Evolutionary conservation across 2,797 vertebrate genomes (phyloP).

Genomic region (Astyanax mexicanus): DNA sequence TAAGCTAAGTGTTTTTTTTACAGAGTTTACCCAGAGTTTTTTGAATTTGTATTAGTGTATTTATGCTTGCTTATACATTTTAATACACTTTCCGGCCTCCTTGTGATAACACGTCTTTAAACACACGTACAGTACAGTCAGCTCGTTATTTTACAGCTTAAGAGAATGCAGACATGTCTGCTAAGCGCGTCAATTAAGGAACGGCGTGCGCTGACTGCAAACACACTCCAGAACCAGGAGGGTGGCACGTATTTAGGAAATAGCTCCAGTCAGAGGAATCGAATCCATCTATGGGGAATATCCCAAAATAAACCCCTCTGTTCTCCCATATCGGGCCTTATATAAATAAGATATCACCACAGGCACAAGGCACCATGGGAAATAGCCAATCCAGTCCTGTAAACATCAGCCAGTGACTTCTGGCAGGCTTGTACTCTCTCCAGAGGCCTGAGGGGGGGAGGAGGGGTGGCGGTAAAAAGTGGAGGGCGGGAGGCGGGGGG

Average conservation of each 20-base stretch:
- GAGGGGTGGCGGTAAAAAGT: too few relatives aligned
- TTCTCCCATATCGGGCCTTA: conserved; percentile 85
- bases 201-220: conserved; percentile 46
- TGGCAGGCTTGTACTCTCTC: conserved; percentile 79
- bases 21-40: not conserved
- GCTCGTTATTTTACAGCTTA: conserved; percentile 27
- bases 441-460: conserved; percentile 43
- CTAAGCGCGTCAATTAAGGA: conserved; percentile 56
- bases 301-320: conserved; percentile 85
- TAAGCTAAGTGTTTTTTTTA: too few relatives aligned
- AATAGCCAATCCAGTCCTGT: conserved; percentile 84
- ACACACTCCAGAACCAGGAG: conserved; percentile 70
- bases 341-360: conserved; percentile 87
- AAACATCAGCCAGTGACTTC: conserved; percentile 85
- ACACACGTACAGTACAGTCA: conserved; percentile 11
- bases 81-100: not conserved
- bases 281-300: conserved; percentile 85
- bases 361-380: conserved; percentile 84
- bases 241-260: conserved; percentile 82
- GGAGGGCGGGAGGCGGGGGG: conserved; percentile 72
- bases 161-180: conserved; percentile 34
- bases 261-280: conserved; percentile 74
- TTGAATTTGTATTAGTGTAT: not conserved
- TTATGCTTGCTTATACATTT: too few relatives aligned
- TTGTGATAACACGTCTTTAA: not conserved